Evolutionary conservation across 2,113 vertebrate species (phyloP).

Genomic region (Pelobates fuscus): DNA sequence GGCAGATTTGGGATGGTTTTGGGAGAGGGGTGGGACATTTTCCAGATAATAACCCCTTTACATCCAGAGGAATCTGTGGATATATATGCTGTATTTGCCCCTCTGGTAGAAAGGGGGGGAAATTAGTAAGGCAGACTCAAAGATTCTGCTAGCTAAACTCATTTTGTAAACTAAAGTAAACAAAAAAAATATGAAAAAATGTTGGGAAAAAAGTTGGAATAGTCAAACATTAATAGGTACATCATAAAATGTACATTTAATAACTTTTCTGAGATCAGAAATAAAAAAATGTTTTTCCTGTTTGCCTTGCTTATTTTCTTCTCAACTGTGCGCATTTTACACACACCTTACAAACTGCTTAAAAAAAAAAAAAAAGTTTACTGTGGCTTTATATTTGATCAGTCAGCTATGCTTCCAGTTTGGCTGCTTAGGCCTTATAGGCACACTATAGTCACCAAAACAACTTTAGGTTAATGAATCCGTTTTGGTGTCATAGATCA

Average conservation of each 20-base stretch:
- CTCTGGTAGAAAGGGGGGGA: slow-evolving; percentile 30
- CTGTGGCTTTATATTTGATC: too few species aligned
- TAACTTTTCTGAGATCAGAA: slow-evolving; percentile 70
- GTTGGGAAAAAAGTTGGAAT: slow-evolving; percentile 72
- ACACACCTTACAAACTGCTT: background rate
- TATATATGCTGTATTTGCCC: slow-evolving; percentile 40
- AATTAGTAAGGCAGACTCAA: slow-evolving; percentile 24
- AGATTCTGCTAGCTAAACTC: slow-evolving; percentile 60
- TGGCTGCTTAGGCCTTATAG: too few species aligned
- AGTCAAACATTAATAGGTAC: slow-evolving; percentile 74
- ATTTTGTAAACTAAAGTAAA: slow-evolving; percentile 78
- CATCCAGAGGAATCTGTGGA: slow-evolving; percentile 25
- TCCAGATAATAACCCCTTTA: slow-evolving; percentile 46
- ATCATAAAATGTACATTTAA: slow-evolving; percentile 72
- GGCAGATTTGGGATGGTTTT: slow-evolving; percentile 34
- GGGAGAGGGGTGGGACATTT: slow-evolving; percentile 39
- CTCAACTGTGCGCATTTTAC: background rate
- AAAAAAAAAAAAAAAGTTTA: background rate
- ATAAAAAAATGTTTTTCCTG: slow-evolving; percentile 59
- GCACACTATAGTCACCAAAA: too few species aligned
- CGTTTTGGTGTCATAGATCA: too few species aligned
- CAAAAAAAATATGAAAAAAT: slow-evolving; percentile 43
- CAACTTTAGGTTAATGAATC: too few species aligned
- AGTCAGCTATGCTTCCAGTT: too few species aligned
- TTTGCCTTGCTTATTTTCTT: slow-evolving; percentile 39